Evolutionary conservation across 1,140 invertebrate species (phyloP).

Genomic region (Telenomus remus): DNA sequence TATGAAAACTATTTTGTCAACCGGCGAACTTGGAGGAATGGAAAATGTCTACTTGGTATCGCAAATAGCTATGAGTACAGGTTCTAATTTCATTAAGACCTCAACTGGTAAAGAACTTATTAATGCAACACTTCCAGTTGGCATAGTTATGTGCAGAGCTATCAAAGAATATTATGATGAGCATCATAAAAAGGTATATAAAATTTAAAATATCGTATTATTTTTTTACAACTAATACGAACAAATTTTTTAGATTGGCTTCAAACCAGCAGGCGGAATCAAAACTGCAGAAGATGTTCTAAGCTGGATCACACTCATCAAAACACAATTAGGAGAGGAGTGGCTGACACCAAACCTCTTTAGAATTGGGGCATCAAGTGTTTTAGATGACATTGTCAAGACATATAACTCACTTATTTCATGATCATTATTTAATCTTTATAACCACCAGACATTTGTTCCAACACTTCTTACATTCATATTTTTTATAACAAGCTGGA

Average conservation of each 20-base stretch:
- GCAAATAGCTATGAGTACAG: conserved; percentile 94
- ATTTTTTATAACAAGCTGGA: no score
- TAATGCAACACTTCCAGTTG: conserved; percentile 94
- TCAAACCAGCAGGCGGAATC: conserved; percentile 98
- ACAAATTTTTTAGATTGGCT: conserved; percentile 83
- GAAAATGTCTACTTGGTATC: conserved; percentile 94
- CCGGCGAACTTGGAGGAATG: conserved; percentile 92
- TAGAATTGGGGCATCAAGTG: conserved; percentile 94
- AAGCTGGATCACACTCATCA: conserved; percentile 90
- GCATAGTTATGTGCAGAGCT: conserved; percentile 95
- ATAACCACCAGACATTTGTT: background rate
- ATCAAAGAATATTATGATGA: conserved; percentile 87
- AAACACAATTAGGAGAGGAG: conserved; percentile 88
- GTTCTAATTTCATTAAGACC: conserved; percentile 99
- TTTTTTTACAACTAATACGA: conserved; percentile 9
- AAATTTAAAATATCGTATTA: background rate
- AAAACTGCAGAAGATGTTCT: conserved; percentile 90
- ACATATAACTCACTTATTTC: conserved; percentile 6
- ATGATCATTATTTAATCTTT: background rate
- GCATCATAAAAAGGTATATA: conserved; percentile 84
- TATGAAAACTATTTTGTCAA: conserved; percentile 96
- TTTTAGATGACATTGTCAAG: conserved; percentile 80
- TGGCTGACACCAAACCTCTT: conserved; percentile 92
- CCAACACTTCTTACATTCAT: no score
- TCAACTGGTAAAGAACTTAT: conserved; percentile 98